A percentile compares a stretch with the other conserved stretches of the same genome.
These are phyloP conservation scores for Larimichthys crocea DNA, from an alignment of 2,113 vertebrate genomes.

Conservation along the genomic window DNA sequence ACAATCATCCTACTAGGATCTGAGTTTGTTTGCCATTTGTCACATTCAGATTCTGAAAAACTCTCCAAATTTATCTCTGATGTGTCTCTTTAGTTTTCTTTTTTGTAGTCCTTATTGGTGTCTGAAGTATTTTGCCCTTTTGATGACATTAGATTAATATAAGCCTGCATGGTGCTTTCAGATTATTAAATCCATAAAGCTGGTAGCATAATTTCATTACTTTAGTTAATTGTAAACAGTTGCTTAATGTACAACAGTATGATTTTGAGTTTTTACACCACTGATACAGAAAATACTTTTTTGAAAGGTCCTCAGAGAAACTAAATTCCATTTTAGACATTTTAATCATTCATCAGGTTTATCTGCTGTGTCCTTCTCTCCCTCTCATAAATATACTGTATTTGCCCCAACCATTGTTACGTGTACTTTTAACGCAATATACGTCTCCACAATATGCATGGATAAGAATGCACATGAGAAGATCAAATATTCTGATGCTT, in stretches of 20 bases:
- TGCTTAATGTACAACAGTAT: neutral
- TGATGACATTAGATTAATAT: neutral
- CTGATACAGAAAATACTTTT: neutral
- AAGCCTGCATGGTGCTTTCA: neutral
- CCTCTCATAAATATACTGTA: too few species aligned
- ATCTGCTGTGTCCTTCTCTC: too few species aligned
- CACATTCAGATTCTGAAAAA: neutral
- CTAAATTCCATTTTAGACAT: too few species aligned
- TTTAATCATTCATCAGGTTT: too few species aligned
- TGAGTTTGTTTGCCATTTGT: neutral
- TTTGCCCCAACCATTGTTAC: neutral
- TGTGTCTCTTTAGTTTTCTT: neutral
- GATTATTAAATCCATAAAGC: neutral
- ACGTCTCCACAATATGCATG: neutral
- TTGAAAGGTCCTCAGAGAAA: neutral
- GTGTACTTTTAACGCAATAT: neutral
- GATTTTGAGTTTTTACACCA: neutral
- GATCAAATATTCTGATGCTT: neutral
- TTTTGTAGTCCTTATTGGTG: neutral
- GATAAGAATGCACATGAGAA: neutral
- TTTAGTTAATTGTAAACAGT: neutral
- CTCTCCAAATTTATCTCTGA: neutral
- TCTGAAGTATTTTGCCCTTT: too few species aligned
- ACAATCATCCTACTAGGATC: too few species aligned
- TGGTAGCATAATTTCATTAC: neutral